Base-by-base conservation (phyloP, 1,140 invertebrate species). In the Diuraphis noxia region DNA sequence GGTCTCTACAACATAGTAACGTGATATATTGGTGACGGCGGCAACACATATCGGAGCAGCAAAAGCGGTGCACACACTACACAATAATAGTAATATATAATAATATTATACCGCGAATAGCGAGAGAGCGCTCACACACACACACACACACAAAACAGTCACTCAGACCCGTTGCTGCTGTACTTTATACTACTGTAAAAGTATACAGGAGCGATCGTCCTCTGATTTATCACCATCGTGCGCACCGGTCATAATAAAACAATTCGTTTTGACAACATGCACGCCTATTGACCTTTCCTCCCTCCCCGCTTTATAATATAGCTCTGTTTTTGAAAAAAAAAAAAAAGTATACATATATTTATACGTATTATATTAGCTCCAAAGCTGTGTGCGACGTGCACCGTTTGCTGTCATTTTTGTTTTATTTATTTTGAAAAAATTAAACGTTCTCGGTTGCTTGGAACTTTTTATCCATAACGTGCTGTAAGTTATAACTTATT, bases 271-370 rank as follows among this genome's bases (percentile, higher is more conserved):
- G 87, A 89, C 87, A 63, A 43, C 87, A 43, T 77, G 63, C 34
- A 89, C 87, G 87, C 63, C 87, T 72, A 89, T 89, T 77, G 87
- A 89, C 87, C 87, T 89, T 41, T 87, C 84, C 41, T 85, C 84
- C n/a, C 84, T 30, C n/a, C 25, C 30, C 30, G 17, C 13, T n/a
- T 5, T n/a, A 17, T n/a, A 17, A 17, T 19, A 17, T 6, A 63
- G 13, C 56, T 63, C 56, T 63, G 10, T n/a, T 63, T 63, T 63
- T 13, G 30, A n/a, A 63, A 63, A 63, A 63, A 63, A 63, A 63
- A n/a, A 56, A 56, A 56, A 17, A 21, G 1, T 81, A 81, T 40
- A 25, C 41, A 30, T 40, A 13, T 82, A 13, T 82, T 0, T 82
- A n/a, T 49, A 21, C 38, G 43, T 86, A 49, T 86, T 49, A 49